Evolutionary conservation across 1,140 invertebrate genomes (phyloP).

Genomic region (Oryzaephilus surinamensis): DNA sequence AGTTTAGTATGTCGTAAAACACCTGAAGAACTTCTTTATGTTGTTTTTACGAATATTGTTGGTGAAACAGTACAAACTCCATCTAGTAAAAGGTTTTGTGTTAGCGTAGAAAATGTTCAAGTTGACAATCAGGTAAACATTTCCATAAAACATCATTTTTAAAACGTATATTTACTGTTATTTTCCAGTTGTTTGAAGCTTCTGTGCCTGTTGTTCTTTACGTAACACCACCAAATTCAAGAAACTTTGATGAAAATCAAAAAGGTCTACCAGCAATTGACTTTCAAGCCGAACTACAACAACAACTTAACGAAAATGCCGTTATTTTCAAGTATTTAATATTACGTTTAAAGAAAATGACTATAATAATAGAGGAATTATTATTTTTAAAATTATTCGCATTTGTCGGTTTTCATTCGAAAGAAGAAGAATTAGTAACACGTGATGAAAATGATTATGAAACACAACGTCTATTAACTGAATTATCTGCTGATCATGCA

Average conservation of each 20-base stretch:
- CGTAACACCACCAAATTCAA: constrained; percentile 41
- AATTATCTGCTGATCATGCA: constrained; percentile 67
- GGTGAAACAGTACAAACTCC: constrained; percentile 51
- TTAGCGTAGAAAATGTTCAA: constrained; percentile 72
- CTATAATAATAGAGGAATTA: constrained; percentile 76
- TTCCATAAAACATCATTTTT: no score
- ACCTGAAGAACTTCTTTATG: constrained; percentile 80
- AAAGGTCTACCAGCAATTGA: constrained; percentile 49
- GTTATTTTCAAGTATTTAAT: constrained; percentile 72
- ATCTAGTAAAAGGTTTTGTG: constrained; percentile 51
- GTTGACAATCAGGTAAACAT: constrained; percentile 83
- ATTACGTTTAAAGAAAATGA: constrained; percentile 71
- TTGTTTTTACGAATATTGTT: constrained; percentile 60
- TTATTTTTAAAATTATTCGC: constrained; percentile 71
- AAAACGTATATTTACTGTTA: no score
- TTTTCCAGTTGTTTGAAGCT: constrained; percentile 72
- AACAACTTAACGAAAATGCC: constrained; percentile 61
- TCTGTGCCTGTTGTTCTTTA: constrained; percentile 74
- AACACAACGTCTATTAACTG: constrained; percentile 62
- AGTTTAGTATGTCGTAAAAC: constrained; percentile 70
- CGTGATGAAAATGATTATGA: constrained; percentile 66
- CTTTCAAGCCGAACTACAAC: constrained; percentile 53
- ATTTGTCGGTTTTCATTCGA: constrained; percentile 55
- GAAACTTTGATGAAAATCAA: constrained; percentile 22
- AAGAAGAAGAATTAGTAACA: constrained; percentile 38